phyloP scores from a whole-genome alignment of 2,797 vertebrate species.

The Hyperoplus immaculatus region DNA sequence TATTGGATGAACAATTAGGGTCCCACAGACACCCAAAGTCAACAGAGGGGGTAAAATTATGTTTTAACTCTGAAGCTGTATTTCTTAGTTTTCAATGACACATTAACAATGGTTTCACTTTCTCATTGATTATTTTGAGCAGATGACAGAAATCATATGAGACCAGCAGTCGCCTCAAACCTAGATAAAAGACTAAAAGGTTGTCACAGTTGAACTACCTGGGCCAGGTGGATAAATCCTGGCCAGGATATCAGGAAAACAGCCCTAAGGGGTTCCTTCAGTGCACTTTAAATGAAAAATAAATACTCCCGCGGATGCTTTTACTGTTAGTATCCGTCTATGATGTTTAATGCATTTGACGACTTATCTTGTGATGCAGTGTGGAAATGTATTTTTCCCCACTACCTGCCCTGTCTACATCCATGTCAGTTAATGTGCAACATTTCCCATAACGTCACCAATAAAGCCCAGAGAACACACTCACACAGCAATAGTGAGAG shows the following conservation, averaged over 20 bases:
- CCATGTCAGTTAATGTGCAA: slow-evolving; percentile 31
- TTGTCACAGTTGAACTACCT: slow-evolving; percentile 22
- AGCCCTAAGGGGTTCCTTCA: slow-evolving; percentile 11
- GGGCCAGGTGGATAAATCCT: slow-evolving; percentile 22
- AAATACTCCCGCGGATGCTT: slow-evolving; percentile 24
- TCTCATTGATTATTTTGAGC: slow-evolving; percentile 9
- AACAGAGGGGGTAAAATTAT: neutral
- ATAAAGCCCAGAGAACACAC: slow-evolving; percentile 26
- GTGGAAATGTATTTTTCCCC: slow-evolving; percentile 26
- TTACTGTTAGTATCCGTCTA: slow-evolving; percentile 44
- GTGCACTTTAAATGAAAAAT: slow-evolving; percentile 44
- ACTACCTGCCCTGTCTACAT: slow-evolving; percentile 3
- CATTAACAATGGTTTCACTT: neutral
- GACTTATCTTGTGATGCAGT: slow-evolving; percentile 10
- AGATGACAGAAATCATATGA: slow-evolving; percentile 22
- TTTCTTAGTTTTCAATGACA: neutral
- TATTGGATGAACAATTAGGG: neutral
- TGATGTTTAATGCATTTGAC: slow-evolving; percentile 43
- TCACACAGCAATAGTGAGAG: neutral
- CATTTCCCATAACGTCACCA: slow-evolving; percentile 31
- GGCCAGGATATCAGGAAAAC: slow-evolving; percentile 22
- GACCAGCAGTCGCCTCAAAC: neutral
- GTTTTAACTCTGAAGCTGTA: neutral
- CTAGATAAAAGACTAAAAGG: slow-evolving; percentile 21
- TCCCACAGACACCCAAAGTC: neutral